Base-by-base conservation (phyloP, 2,888 invertebrate species). In the Pyrgus malvae region DNA sequence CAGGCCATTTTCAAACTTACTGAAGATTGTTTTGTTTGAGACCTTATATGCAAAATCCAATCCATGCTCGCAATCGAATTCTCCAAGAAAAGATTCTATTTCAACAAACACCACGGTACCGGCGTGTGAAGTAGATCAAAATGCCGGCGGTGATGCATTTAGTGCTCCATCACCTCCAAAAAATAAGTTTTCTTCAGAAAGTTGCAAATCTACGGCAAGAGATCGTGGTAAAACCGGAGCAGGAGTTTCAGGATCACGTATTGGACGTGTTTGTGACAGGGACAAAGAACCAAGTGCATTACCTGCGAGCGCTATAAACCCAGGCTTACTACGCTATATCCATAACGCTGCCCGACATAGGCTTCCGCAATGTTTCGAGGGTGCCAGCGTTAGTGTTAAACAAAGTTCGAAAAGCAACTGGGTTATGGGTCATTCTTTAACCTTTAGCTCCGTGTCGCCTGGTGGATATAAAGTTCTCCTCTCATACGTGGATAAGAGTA, bases 351-450 rank as follows among this genome's bases (percentile, higher is more conserved):
- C 90, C 0, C 78, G 88, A 16, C 80, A 82, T 60, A 70, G 88
- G 56, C 60, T 81, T 59, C 91, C 82, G 25, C 92, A 89, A 64
- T 90, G 90, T 62, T 90, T 90, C 56, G 90, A 90, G 67, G 90
- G 90, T 17, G 89, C 77, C 11, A 70, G 68, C 58, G 71, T 90
- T 11, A 83, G 84, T 9, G 72, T 90, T 3, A 87, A 86, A 59
- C 88, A 89, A 58, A 74, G 68, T 55, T 65, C 80, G 0, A 67
- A 51, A 3, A 73, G 63, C 53, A 87, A 87, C 63, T 87, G 89
- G 84, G 68, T 86, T 14, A 58, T 88, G 33, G 90, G 90, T 0
- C 90, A 89, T 62, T 78, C 82, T 0, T 59, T 90, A 56, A 74
- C 85, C 0, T 89, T 90, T 55, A 90, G 90, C 66, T 87, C 90